Base-by-base conservation (phyloP, 2,888 invertebrate genomes). In the Drosophila colorata region DNA sequence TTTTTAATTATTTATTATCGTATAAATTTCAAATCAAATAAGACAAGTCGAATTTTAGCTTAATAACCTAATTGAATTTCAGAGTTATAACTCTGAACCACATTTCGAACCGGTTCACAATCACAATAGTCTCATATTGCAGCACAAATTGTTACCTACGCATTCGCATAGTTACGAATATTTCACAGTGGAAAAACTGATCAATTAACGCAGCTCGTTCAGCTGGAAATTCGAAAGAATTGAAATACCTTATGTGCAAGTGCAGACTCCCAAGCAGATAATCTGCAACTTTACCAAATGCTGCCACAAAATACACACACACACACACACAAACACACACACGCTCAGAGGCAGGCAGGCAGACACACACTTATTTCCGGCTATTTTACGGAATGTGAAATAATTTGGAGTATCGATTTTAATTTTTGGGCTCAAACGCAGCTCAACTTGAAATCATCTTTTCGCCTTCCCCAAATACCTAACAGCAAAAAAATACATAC, bases 391-490 rank as follows among this genome's bases (percentile, higher is more conserved):
- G 41, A 53, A 40, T 75, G 76, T 66, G 72, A 71, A 71, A 74
- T 74, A 70, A 74, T 74, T 75, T 74, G 49, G 60, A 41, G 59
- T 65, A 74, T 74, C 76, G 76, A 74, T 76, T 74, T 74, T 60
- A 61, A 66, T 66, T 66, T 71, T 60, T 75, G 49, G 47, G 31
- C 60, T 65, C 60, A 67, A 71, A 67, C 41, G 58, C 49, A 57
- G 41, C 61, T 66, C 58, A 66, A 56, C 37, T 57, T 53, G 51
- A 67, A 70, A 70, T 60, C 71, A 65, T 59, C 46, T 64, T 58
- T 61, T 43, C 3, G 44, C 16, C n/a, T 13, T 13, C 33, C 33
- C 33, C 1, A 4, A 13, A 13, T 13, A 33, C 3, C 9, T 28
- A 8, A 28, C 9, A 28, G 9, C 28, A 28, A 28, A 16, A 28